These are phyloP conservation scores for Calonectris borealis DNA, from an alignment of 2,113 vertebrate genomes.

Conservation along the genomic window DNA sequence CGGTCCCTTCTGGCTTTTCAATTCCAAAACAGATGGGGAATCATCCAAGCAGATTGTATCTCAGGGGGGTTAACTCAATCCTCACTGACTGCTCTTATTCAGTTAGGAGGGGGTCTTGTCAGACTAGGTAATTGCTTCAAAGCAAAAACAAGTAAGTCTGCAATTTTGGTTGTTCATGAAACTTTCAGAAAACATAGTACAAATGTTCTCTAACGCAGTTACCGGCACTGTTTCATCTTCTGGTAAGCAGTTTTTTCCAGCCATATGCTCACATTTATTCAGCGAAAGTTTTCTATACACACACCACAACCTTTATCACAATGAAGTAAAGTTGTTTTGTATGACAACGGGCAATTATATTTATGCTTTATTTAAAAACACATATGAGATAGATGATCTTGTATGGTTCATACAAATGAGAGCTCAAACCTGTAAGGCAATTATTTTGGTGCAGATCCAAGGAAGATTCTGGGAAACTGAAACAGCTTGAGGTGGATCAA, in stretches of 20 bases:
- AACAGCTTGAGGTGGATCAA: background rate
- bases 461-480: background rate
- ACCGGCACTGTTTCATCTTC: background rate
- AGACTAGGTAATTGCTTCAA: conserved; percentile 4
- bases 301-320: background rate
- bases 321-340: background rate
- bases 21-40: conserved; percentile 38
- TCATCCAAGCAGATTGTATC: conserved; percentile 52
- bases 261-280: background rate
- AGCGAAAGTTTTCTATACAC: background rate
- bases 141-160: background rate
- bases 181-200: background rate
- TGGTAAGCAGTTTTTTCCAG: background rate
- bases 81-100: conserved; percentile 17
- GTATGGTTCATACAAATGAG: background rate
- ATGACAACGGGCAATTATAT: background rate
- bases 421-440: background rate
- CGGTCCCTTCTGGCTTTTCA: conserved; percentile 11
- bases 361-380: background rate
- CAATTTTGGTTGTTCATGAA: background rate
- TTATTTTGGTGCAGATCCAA: background rate
- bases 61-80: background rate
- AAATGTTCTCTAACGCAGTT: background rate
- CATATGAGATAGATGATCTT: background rate
- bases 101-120: conserved; percentile 44